Evolutionary conservation across 2,888 invertebrate species (phyloP).

Genomic region (Heteromyza rotundicornis): DNA sequence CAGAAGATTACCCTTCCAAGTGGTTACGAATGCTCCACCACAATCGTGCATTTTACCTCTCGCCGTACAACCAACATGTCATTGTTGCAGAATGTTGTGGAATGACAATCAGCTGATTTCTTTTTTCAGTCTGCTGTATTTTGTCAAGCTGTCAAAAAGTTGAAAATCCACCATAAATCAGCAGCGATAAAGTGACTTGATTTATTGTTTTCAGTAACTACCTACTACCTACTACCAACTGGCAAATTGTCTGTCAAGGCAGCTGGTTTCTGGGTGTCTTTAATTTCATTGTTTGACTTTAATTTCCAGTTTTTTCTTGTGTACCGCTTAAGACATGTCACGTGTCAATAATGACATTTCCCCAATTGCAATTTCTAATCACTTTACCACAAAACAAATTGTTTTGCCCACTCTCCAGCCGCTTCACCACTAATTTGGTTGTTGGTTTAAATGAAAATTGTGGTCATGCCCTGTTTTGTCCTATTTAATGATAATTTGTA

Average conservation of each 20-base stretch:
- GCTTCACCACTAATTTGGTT: too few species aligned
- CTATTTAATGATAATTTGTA: not conserved
- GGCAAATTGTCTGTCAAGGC: too few species aligned
- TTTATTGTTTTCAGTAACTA: conserved; percentile 24
- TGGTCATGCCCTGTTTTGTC: conserved; percentile 8
- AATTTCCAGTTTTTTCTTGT: too few species aligned
- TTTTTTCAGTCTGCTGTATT: conserved; percentile 12
- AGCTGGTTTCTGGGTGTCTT: too few species aligned
- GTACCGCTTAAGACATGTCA: too few species aligned
- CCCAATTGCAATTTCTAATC: not conserved
- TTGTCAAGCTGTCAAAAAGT: conserved; percentile 12
- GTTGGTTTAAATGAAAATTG: conserved; percentile 6
- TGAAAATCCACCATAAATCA: conserved; percentile 10
- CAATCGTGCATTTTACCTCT: too few species aligned
- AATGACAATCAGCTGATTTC: conserved; percentile 32
- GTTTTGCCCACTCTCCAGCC: not conserved
- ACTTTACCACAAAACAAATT: not conserved
- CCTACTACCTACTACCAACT: conserved; percentile 6
- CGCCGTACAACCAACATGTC: conserved; percentile 4
- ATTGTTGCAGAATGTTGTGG: too few species aligned
- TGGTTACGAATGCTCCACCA: too few species aligned
- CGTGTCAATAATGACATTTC: conserved; percentile 20
- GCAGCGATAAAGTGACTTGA: conserved; percentile 17
- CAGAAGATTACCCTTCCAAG: too few species aligned
- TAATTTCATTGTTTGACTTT: not conserved